Evolutionary conservation across 2,797 vertebrate species (phyloP).

Genomic region (Parotocinclus haroldoi): DNA sequence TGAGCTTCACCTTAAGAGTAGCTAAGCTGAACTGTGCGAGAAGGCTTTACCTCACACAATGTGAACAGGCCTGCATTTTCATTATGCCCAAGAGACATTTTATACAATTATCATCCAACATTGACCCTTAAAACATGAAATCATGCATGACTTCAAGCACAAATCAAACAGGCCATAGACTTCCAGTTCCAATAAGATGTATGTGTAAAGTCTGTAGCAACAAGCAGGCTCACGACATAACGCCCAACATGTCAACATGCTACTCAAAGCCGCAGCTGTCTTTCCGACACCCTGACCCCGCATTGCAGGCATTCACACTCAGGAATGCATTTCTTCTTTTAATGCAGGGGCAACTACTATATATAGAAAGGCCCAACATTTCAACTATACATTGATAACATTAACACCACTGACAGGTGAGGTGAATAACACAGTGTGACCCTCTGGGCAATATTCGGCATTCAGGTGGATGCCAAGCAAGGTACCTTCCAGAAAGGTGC

Average conservation of each 20-base stretch:
- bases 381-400: too few species aligned
- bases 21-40: background rate
- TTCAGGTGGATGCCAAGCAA: too few species aligned
- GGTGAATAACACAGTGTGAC: too few species aligned
- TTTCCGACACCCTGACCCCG: constrained; percentile 58
- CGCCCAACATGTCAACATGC: constrained; percentile 59
- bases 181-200: background rate
- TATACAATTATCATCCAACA: too few species aligned
- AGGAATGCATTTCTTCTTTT: constrained; percentile 23
- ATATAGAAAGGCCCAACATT: background rate
- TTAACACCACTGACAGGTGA: too few species aligned
- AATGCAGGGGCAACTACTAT: constrained; percentile 6
- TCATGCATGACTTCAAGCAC: too few species aligned
- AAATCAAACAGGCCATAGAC: background rate
- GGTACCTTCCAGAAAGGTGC: too few species aligned
- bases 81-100: too few species aligned
- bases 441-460: too few species aligned
- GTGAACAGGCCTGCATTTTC: background rate
- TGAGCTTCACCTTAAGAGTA: background rate
- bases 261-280: constrained; percentile 60
- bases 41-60: background rate
- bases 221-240: constrained; percentile 16
- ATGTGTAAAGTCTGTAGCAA: background rate
- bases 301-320: constrained; percentile 41
- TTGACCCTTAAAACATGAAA: too few species aligned